Base-by-base conservation (phyloP, 2,797 vertebrate genomes). In the Enteromius viviparus region DNA sequence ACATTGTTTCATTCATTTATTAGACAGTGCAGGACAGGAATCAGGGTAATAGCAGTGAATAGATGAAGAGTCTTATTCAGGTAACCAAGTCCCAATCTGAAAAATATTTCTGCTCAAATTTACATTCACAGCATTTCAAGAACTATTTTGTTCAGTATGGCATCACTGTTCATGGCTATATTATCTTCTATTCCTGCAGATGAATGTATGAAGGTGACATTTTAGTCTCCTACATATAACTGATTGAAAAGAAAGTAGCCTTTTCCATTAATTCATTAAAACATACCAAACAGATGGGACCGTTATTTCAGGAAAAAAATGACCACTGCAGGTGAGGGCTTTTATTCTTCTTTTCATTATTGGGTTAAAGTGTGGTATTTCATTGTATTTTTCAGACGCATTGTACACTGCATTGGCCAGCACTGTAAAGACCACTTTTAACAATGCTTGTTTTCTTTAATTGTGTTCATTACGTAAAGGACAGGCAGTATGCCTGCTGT, bases 401-500 rank as follows among this genome's bases (percentile, higher is more conserved):
- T 69, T 81, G 60, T 85, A 76, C 58, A 34, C 76, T 32, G 66
- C 51, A 26, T 66, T 71, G 42, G 68, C 47, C 78, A 79, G 64
- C 84, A 82, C 45, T 86, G 85, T 84, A 82, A 32, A 85, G 55
- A 80, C 81, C 53, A 82, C 82, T 79, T 85, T 72, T 75, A 74
- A 75, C 62, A 74, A 83, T 34, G 32, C 53, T 82, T 83, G 32
- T 34, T 76, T 78, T 90, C 88, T 87, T 85, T 80, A 84, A 88
- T 87, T 75, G 88, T 82, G 23, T 87, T 87, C 88, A 89, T 89
- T 84, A 71, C 80, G 84, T 89, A 78, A 89, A 68, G 86, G 88
- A 90, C 88, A 23, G 91, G 91, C 89, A 8, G 71, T 32, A 77
- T 58, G 89, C 90, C 91, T 91, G 88, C 87, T 97, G 95, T 96